A percentile compares a stretch with the other conserved stretches of the same genome.
phyloP scores from a whole-genome alignment of 2,888 invertebrate species.

The Amorpha juglandis region DNA sequence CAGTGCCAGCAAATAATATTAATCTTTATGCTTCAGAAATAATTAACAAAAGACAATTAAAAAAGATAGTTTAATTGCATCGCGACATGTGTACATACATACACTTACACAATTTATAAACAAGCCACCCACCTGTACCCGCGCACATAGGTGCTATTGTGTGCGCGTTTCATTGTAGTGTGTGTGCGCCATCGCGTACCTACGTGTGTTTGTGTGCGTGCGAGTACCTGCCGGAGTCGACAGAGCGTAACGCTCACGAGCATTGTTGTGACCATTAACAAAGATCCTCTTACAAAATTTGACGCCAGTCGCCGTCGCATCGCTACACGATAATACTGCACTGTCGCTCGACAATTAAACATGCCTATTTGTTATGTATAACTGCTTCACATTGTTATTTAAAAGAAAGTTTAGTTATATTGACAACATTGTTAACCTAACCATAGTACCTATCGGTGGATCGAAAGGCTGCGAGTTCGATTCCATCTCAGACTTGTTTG shows the following conservation, averaged over 20 bases:
- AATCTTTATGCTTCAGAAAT: too few species aligned
- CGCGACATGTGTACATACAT: slow-evolving; percentile 40
- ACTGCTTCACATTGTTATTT: neutral
- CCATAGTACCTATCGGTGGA: too few species aligned
- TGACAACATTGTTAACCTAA: too few species aligned
- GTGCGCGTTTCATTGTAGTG: slow-evolving; percentile 28
- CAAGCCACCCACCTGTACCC: slow-evolving; percentile 53
- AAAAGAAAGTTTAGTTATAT: too few species aligned
- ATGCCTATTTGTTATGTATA: neutral
- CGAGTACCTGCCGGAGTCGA: slow-evolving; percentile 60
- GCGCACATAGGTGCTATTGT: slow-evolving; percentile 26
- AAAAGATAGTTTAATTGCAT: slow-evolving; percentile 33
- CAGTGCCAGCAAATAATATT: too few species aligned
- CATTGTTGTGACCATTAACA: slow-evolving; percentile 64
- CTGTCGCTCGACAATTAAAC: neutral
- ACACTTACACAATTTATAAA: slow-evolving; percentile 50
- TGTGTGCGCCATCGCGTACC: slow-evolving; percentile 30
- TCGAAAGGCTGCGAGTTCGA: too few species aligned
- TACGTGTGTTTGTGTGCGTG: slow-evolving; percentile 46
- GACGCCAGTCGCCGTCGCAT: slow-evolving; percentile 33
- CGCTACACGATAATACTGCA: neutral
- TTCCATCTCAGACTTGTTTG: too few species aligned
- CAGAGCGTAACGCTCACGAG: slow-evolving; percentile 64
- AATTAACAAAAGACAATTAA: neutral
- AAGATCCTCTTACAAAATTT: slow-evolving; percentile 45